These are phyloP conservation scores for Paracanthobrama guichenoti DNA, from an alignment of 2,113 vertebrate species.

Conservation along the genomic window DNA sequence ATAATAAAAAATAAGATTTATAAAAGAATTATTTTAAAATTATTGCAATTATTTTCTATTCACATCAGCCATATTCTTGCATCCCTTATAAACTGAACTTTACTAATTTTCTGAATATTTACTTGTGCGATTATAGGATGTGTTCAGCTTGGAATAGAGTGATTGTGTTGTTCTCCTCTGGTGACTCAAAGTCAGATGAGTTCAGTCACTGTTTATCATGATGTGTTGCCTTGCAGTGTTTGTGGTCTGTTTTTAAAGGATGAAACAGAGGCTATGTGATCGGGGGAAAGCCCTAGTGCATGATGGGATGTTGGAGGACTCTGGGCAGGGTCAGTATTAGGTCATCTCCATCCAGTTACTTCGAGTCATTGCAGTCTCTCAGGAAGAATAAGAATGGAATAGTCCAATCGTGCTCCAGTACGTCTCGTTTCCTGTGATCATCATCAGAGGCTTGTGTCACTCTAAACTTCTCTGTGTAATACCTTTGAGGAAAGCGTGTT, in stretches of 20 bases:
- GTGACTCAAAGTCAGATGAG: conserved; percentile 30
- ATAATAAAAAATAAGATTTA: neutral
- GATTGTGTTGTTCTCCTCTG: neutral
- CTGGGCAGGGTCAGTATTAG: neutral
- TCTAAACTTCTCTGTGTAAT: neutral
- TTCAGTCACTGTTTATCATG: conserved; percentile 24
- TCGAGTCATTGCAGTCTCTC: neutral
- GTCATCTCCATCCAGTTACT: neutral
- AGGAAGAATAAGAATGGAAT: neutral
- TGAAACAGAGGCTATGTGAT: conserved; percentile 15
- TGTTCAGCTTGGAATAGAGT: no score
- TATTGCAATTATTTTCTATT: neutral
- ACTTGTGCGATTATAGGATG: neutral
- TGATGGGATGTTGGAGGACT: conserved; percentile 1
- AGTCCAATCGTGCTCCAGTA: neutral
- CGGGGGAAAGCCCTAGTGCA: neutral
- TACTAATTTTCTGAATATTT: neutral
- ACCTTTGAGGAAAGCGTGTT: neutral
- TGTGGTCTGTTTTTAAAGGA: neutral
- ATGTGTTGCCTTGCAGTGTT: conserved; percentile 26
- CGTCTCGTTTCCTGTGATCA: neutral
- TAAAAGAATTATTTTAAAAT: neutral
- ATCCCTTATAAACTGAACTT: neutral
- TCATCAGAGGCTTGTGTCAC: neutral
- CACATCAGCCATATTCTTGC: neutral